A percentile compares a stretch with the other conserved stretches of the same genome.
Conservation (phyloP, 2,888 invertebrate species). For the Drosophila fungiperda region DNA sequence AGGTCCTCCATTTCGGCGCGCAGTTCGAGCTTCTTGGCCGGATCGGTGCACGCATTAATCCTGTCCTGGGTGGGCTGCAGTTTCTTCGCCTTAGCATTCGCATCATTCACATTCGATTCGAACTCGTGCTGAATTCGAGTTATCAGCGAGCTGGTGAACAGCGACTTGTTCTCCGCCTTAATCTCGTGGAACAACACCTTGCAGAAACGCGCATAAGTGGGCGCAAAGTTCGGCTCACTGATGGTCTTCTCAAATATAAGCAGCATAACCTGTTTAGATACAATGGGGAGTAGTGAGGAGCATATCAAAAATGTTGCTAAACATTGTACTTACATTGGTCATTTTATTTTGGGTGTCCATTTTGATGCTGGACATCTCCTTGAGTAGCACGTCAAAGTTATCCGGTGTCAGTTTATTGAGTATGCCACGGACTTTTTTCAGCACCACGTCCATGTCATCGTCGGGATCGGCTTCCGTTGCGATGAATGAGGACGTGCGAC, state of each 20-base stretch:
- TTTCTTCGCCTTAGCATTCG: constrained; percentile 81
- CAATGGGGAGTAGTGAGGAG: not conserved
- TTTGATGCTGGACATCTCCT: constrained; percentile 80
- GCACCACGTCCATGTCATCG: constrained; percentile 74
- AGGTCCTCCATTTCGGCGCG: constrained; percentile 83
- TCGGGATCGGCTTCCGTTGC: constrained; percentile 49
- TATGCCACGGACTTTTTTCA: constrained; percentile 83
- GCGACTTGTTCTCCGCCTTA: constrained; percentile 76
- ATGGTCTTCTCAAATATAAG: constrained; percentile 84
- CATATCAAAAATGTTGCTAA: not conserved
- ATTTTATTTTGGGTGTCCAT: constrained; percentile 80
- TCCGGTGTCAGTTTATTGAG: constrained; percentile 83
- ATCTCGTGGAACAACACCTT: constrained; percentile 82
- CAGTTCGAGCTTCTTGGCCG: constrained; percentile 75
- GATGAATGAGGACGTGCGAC: constrained; percentile 57
- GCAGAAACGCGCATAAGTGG: constrained; percentile 83
- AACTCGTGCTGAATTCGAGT: constrained; percentile 82
- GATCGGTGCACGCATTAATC: constrained; percentile 69
- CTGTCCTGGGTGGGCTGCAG: constrained; percentile 78
- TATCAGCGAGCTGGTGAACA: constrained; percentile 75
- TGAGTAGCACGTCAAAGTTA: constrained; percentile 82
- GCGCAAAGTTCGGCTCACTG: constrained; percentile 83
- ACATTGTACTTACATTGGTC: constrained; percentile 71
- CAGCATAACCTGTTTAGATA: constrained; percentile 77
- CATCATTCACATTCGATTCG: constrained; percentile 83